A percentile compares a stretch with the other conserved stretches of the same genome.
These are phyloP conservation scores for Eupithecia exiguata DNA, from an alignment of 2,888 invertebrate species.

Conservation along the genomic window DNA sequence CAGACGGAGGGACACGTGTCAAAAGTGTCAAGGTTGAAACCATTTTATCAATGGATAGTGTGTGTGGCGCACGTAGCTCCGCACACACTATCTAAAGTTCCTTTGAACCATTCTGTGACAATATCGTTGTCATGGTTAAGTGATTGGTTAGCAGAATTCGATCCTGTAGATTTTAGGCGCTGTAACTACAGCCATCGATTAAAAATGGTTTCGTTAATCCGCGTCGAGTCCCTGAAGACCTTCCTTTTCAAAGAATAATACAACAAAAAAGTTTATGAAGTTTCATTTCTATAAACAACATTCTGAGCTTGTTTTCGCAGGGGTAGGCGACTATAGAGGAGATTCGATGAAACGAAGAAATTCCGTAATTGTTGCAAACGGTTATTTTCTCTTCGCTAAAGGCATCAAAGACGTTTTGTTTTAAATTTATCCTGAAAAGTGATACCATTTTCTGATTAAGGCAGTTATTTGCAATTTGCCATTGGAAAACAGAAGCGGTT, in stretches of 20 bases:
- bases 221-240: neutral
- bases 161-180: too few species aligned
- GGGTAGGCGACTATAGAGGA: neutral
- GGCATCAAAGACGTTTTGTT: constrained; percentile 6
- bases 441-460: neutral
- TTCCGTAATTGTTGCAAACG: constrained; percentile 44
- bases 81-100: too few species aligned
- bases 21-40: too few species aligned
- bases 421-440: neutral
- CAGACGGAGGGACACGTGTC: too few species aligned
- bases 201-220: neutral
- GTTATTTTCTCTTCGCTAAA: constrained; percentile 19
- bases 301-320: neutral
- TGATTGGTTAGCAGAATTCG: too few species aligned
- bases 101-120: too few species aligned
- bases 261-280: neutral
- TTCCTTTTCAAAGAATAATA: neutral
- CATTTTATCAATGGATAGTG: too few species aligned
- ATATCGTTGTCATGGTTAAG: too few species aligned
- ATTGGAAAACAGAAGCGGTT: neutral
- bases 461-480: neutral
- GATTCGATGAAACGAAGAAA: constrained; percentile 33
- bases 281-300: neutral
- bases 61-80: too few species aligned
- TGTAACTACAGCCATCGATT: neutral